These are phyloP conservation scores for Loxodonta africana DNA, from an alignment of 2,113 vertebrate genomes.

Conservation along the genomic window DNA sequence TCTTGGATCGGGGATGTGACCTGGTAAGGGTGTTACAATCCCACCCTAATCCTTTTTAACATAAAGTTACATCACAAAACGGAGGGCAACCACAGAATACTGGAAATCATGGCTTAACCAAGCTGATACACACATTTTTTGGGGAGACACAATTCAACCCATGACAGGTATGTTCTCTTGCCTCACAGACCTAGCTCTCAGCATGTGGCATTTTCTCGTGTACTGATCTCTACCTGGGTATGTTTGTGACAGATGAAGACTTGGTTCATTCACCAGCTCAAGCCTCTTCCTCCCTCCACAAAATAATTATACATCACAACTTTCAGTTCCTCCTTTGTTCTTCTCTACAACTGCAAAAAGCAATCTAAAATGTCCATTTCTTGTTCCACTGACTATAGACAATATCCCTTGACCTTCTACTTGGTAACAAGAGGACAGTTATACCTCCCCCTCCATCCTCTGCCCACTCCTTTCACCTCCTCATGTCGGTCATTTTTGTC, in stretches of 20 bases:
- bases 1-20: too few relatives aligned
- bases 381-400: background rate
- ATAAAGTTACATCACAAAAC: too few relatives aligned
- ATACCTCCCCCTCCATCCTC: background rate
- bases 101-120: too few relatives aligned
- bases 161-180: too few relatives aligned
- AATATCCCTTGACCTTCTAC: background rate
- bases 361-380: background rate
- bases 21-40: too few relatives aligned
- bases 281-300: background rate
- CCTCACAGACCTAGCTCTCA: background rate
- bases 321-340: slow-evolving; percentile 20
- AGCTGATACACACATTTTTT: too few relatives aligned
- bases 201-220: background rate
- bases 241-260: background rate
- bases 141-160: too few relatives aligned
- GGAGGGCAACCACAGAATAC: too few relatives aligned
- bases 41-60: too few relatives aligned
- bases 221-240: background rate
- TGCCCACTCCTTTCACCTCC: background rate
- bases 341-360: background rate
- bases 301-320: background rate
- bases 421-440: background rate
- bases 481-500: background rate
- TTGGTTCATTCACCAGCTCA: background rate